Conservation (phyloP, 2,888 invertebrate genomes). For the Ectemnius continuus region DNA sequence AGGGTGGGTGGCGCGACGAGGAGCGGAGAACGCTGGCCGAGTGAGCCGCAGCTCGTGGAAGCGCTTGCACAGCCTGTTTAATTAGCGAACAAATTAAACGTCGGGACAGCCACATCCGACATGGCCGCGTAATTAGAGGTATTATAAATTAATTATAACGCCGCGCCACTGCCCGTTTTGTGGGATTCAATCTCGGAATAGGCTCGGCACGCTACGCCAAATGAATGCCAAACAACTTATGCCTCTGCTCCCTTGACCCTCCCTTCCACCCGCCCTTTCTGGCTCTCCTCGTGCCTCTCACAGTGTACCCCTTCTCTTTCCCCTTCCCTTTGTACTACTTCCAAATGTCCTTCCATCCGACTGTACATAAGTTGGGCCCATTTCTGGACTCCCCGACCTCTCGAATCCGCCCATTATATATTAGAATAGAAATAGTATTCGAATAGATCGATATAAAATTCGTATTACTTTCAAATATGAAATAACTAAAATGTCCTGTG, state of each 20-base stretch:
- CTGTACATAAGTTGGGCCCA: neutral
- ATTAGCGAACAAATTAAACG: slow-evolving; percentile 73
- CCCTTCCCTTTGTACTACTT: neutral
- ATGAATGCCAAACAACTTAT: slow-evolving; percentile 66
- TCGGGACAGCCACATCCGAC: slow-evolving; percentile 63
- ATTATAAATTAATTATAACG: slow-evolving; percentile 73
- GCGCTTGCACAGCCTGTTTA: slow-evolving; percentile 61
- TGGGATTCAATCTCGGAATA: slow-evolving; percentile 70
- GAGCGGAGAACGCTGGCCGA: slow-evolving; percentile 8
- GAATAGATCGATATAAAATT: no score
- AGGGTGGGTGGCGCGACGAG: slow-evolving; percentile 23
- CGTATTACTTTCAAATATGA: neutral
- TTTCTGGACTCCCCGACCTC: neutral
- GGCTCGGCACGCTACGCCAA: slow-evolving; percentile 53
- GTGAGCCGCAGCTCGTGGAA: neutral
- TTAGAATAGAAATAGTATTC: no score
- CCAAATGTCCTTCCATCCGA: neutral
- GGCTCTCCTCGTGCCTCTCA: neutral
- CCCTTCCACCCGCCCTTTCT: neutral
- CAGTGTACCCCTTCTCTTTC: neutral
- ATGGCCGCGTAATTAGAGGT: slow-evolving; percentile 70
- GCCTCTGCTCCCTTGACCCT: slow-evolving; percentile 14
- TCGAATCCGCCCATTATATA: neutral
- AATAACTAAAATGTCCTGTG: neutral
- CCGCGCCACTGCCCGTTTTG: slow-evolving; percentile 62